Evolutionary conservation across 2,888 invertebrate genomes (phyloP).

Genomic region (Drosophila setosimentum): DNA sequence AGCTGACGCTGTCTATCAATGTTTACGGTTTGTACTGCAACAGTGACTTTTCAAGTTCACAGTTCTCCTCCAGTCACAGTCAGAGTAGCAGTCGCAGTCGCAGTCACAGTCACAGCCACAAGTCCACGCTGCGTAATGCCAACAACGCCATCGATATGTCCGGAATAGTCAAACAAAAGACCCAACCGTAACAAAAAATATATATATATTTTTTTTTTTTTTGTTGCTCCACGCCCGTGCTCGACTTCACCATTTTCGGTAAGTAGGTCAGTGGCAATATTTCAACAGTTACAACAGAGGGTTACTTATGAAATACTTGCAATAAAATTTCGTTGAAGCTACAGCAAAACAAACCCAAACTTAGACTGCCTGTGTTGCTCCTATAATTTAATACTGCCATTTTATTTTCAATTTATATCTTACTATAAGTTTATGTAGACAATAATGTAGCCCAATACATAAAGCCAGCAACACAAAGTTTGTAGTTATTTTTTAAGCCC

Average conservation of each 20-base stretch:
- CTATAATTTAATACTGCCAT: neutral
- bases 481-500: too few relatives aligned
- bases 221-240: slow-evolving; percentile 2
- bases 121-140: slow-evolving; percentile 14
- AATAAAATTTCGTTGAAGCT: neutral
- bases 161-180: slow-evolving; percentile 46
- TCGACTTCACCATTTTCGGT: slow-evolving; percentile 41
- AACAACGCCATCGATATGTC: slow-evolving; percentile 49
- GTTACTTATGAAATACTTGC: slow-evolving; percentile 22
- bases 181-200: slow-evolving; percentile 25
- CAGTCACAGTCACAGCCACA: neutral
- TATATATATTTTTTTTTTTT: slow-evolving; percentile 1
- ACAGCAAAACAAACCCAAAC: neutral
- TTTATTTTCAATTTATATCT: neutral
- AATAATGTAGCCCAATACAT: too few relatives aligned
- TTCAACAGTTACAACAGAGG: slow-evolving; percentile 33
- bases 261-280: slow-evolving; percentile 72
- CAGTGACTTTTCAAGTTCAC: slow-evolving; percentile 18
- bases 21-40: slow-evolving; percentile 24
- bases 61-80: neutral
- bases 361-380: neutral
- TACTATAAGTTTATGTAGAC: too few relatives aligned
- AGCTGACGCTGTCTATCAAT: slow-evolving; percentile 12
- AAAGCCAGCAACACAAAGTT: too few relatives aligned
- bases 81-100: neutral